Conservation (phyloP, 2,888 invertebrate genomes). For the Clostera curtula region DNA sequence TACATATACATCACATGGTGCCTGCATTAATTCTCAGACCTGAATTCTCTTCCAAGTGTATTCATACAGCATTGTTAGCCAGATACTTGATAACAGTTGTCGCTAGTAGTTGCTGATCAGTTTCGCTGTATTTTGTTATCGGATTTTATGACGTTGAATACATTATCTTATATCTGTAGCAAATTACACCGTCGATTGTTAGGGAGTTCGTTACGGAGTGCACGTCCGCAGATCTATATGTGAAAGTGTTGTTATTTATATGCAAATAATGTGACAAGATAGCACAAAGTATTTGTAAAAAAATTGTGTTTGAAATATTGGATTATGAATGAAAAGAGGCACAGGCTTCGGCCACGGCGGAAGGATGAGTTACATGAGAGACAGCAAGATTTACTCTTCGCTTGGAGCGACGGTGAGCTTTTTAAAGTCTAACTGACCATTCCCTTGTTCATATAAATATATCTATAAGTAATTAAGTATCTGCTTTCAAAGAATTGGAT, state of each 20-base stretch:
- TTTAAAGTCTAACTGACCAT: too few species aligned
- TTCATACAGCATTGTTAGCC: conserved; percentile 13
- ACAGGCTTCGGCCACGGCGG: conserved; percentile 52
- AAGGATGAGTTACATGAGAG: conserved; percentile 56
- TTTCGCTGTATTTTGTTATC: conserved; percentile 41
- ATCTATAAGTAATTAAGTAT: too few species aligned
- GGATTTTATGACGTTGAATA: conserved; percentile 47
- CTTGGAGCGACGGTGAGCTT: conserved; percentile 63
- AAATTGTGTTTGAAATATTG: conserved; percentile 15
- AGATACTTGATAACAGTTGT: conserved; percentile 19
- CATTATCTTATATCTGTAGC: conserved; percentile 52
- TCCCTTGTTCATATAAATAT: too few species aligned
- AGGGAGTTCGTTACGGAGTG: conserved; percentile 41
- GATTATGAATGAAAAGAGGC: conserved; percentile 50
- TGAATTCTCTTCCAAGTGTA: conserved; percentile 11
- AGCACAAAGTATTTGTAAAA: conserved; percentile 1
- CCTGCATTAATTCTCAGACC: conserved; percentile 5
- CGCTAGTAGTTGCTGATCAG: conserved; percentile 24
- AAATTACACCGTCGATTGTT: conserved; percentile 50
- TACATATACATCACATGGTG: too few species aligned
- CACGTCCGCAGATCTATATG: conserved; percentile 48
- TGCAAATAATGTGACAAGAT: conserved; percentile 32
- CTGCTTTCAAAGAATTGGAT: too few species aligned
- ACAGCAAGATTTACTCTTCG: conserved; percentile 55
- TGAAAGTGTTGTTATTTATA: conserved; percentile 30